Evolutionary conservation across 2,888 invertebrate species (phyloP).

Genomic region (Ochropleura plecta): DNA sequence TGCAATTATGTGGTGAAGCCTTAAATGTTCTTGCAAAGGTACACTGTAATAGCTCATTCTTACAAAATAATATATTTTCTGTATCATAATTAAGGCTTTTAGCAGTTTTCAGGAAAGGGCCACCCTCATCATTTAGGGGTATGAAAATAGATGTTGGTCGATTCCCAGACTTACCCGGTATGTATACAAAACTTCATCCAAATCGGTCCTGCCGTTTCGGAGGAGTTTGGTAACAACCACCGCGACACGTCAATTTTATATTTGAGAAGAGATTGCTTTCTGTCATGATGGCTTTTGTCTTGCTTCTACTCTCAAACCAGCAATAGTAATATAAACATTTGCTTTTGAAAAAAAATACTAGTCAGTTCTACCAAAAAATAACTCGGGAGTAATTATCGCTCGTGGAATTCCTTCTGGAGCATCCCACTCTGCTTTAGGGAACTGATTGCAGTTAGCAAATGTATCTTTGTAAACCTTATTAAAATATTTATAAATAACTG

Average conservation of each 20-base stretch:
- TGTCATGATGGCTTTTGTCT: not conserved
- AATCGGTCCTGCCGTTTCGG: too few relatives aligned
- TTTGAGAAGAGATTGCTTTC: not conserved
- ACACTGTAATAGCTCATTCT: not conserved
- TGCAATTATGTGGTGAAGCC: constrained; percentile 31
- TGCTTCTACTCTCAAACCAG: not conserved
- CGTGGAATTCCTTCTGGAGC: not conserved
- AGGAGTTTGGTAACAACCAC: too few relatives aligned
- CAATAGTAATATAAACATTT: not conserved
- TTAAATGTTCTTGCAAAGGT: not conserved
- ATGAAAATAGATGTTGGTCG: too few relatives aligned
- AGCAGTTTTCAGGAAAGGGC: too few relatives aligned
- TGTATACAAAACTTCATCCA: too few relatives aligned
- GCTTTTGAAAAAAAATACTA: not conserved
- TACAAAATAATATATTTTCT: not conserved
- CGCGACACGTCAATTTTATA: too few relatives aligned
- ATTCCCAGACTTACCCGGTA: too few relatives aligned
- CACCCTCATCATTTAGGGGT: too few relatives aligned
- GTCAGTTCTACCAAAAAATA: not conserved
- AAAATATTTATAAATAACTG: not conserved
- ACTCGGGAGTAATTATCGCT: not conserved
- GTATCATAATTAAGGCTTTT: not conserved
- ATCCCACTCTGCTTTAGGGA: not conserved
- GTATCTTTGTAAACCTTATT: constrained; percentile 18
- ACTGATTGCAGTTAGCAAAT: constrained; percentile 17